These are phyloP conservation scores for Loris lydekkerianus DNA, from an alignment of 2,797 vertebrate species.

Conservation along the genomic window DNA sequence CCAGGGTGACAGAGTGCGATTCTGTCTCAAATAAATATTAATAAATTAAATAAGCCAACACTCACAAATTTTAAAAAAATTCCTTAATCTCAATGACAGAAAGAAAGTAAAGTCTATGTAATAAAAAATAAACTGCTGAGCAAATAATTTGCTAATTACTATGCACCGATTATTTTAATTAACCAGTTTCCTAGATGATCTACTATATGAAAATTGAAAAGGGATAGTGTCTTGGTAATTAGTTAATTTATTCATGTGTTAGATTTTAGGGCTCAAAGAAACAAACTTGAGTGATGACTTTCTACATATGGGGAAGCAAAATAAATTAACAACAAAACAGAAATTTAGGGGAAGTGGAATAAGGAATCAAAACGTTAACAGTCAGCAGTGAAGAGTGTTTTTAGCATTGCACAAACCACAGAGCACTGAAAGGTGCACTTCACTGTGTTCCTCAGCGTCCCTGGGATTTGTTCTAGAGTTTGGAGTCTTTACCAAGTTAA, in stretches of 20 bases:
- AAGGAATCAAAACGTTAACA: conserved; percentile 5
- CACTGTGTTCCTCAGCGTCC: background rate
- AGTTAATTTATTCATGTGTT: conserved; percentile 22
- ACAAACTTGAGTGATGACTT: background rate
- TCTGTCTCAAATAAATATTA: too few relatives aligned
- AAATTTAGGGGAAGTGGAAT: conserved; percentile 4
- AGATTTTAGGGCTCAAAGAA: conserved; percentile 2
- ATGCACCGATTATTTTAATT: conserved; percentile 42
- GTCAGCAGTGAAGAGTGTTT: background rate
- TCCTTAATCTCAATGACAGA: conserved; percentile 19
- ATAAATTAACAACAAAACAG: background rate
- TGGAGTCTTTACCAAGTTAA: background rate
- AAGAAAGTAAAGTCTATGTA: conserved; percentile 35
- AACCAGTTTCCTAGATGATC: conserved; percentile 33
- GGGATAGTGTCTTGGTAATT: background rate
- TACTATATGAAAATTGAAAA: conserved; percentile 1
- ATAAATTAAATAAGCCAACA: conserved; percentile 7
- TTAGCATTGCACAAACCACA: background rate
- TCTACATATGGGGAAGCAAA: conserved; percentile 12
- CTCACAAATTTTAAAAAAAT: background rate
- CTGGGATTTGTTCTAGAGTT: background rate
- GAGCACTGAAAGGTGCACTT: background rate
- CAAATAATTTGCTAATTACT: conserved; percentile 60
- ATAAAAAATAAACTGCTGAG: conserved; percentile 24
- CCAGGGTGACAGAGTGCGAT: too few relatives aligned